Evolutionary conservation across 2,797 vertebrate species (phyloP).

Genomic region (Leucoraja ocellata): DNA sequence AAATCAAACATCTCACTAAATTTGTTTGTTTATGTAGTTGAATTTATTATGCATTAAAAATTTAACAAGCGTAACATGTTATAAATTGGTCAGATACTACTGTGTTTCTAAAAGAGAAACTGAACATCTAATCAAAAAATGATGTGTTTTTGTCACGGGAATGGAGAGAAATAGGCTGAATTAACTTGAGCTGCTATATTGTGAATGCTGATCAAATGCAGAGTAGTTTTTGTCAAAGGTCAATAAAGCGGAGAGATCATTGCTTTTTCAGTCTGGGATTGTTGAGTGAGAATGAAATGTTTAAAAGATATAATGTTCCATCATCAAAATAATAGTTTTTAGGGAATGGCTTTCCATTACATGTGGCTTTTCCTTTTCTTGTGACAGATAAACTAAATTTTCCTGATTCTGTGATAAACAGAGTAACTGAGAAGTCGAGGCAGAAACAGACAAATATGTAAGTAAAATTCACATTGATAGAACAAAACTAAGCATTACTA

Average conservation of each 20-base stretch:
- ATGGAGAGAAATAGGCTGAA: too few relatives aligned
- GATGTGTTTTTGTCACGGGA: background rate
- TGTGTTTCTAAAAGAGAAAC: background rate
- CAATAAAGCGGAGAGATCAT: background rate
- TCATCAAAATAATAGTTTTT: background rate
- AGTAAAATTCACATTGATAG: conserved; percentile 48
- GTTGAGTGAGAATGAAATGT: background rate
- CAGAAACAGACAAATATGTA: conserved; percentile 81
- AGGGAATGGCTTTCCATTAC: background rate
- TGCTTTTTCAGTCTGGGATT: background rate
- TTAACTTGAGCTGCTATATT: background rate
- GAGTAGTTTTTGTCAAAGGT: background rate
- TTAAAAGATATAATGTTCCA: background rate
- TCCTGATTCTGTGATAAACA: conserved; percentile 81
- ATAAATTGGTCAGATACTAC: background rate
- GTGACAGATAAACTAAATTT: conserved; percentile 73
- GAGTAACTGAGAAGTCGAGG: conserved; percentile 76
- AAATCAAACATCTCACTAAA: background rate
- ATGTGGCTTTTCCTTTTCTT: conserved; percentile 34
- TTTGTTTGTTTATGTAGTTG: background rate
- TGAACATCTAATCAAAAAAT: background rate
- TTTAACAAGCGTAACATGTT: too few relatives aligned
- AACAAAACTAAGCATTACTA: background rate
- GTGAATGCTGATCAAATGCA: background rate
- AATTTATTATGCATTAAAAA: background rate